Evolutionary conservation across 2,113 vertebrate species (phyloP).

Genomic region (Rhipidura dahli): DNA sequence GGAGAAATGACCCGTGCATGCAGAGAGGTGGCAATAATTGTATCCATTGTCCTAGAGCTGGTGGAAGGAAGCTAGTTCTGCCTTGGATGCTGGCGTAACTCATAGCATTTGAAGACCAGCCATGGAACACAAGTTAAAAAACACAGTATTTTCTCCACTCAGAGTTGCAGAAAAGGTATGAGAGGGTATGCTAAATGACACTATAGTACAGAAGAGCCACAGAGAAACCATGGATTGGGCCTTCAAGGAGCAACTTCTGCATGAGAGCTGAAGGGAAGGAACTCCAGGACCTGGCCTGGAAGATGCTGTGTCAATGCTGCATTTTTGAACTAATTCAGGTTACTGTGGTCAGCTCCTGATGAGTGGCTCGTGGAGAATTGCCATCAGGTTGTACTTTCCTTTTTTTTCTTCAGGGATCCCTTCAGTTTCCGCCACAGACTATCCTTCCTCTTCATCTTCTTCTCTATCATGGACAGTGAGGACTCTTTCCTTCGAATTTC

Average conservation of each 20-base stretch:
- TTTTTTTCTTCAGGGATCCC: constrained; percentile 78
- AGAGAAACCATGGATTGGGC: background rate
- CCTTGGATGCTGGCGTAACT: background rate
- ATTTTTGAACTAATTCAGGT: background rate
- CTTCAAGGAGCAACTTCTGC: constrained; percentile 12
- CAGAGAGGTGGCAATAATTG: background rate
- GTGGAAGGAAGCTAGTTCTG: background rate
- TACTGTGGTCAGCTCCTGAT: background rate
- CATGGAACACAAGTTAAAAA: background rate
- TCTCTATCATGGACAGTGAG: constrained; percentile 62
- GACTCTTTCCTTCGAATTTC: constrained; percentile 81
- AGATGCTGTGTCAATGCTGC: constrained; percentile 20
- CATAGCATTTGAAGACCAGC: background rate
- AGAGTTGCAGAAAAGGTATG: background rate
- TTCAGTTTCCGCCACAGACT: constrained; percentile 80
- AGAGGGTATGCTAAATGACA: background rate
- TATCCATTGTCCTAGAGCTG: background rate
- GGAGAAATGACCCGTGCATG: background rate
- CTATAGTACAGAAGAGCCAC: constrained; percentile 4
- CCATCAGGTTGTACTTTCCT: constrained; percentile 68
- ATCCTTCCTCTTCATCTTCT: constrained; percentile 72
- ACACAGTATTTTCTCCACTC: background rate
- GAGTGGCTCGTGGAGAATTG: background rate
- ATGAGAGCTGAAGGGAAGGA: background rate
- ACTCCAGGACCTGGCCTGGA: background rate